These are phyloP conservation scores for Gavialis gangeticus DNA, from an alignment of 2,113 vertebrate species.

Conservation along the genomic window DNA sequence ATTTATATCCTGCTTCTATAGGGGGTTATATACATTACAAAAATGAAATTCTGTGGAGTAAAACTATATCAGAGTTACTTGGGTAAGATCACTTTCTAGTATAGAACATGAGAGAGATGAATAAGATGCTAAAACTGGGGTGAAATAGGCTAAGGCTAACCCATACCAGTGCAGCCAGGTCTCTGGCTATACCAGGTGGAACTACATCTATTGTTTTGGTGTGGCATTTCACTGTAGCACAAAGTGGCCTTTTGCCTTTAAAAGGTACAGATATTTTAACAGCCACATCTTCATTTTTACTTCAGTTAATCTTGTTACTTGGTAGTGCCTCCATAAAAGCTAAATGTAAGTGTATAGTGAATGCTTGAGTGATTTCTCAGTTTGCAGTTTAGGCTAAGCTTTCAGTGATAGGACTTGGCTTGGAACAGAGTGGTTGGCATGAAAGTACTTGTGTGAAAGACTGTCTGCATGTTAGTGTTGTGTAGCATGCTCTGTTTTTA, in stretches of 20 bases:
- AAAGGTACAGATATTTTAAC: background rate
- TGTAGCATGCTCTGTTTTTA: conserved; percentile 74
- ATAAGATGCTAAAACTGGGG: background rate
- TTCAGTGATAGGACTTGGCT: background rate
- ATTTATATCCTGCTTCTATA: background rate
- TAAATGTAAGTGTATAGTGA: background rate
- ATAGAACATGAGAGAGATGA: background rate
- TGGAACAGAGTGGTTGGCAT: conserved; percentile 34
- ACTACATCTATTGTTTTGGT: background rate
- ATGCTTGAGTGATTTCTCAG: background rate
- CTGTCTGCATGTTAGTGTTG: conserved; percentile 75
- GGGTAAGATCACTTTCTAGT: background rate
- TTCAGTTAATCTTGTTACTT: background rate
- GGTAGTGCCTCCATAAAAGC: background rate
- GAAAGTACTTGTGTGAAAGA: conserved; percentile 75
- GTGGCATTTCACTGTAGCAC: too few species aligned
- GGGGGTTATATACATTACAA: background rate
- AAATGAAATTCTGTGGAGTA: background rate
- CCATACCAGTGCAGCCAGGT: background rate
- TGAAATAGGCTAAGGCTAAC: background rate
- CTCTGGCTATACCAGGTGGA: background rate
- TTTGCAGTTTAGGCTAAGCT: background rate
- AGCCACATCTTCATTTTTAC: background rate
- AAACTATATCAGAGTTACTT: background rate
- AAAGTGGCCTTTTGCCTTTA: background rate